Percentiles rank a stretch among this genome's conserved stretches.
Conservation (phyloP, 2,113 vertebrate genomes). For the Pterocles gutturalis region DNA sequence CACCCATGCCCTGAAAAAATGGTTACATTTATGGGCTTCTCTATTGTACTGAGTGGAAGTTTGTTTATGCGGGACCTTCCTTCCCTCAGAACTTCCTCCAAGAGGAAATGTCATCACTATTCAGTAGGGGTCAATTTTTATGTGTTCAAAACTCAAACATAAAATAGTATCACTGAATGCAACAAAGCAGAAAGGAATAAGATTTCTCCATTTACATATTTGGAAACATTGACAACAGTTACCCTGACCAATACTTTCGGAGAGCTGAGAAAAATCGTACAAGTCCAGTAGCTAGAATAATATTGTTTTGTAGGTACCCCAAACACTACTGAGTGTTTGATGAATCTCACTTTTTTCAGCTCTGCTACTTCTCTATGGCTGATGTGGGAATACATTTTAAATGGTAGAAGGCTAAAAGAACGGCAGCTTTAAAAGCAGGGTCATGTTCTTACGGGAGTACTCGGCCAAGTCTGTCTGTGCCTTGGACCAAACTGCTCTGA, state of each 20-base stretch:
- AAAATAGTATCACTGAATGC: constrained; percentile 35
- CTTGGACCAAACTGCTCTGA: background rate
- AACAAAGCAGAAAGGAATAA: constrained; percentile 41
- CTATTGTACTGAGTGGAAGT: constrained; percentile 66
- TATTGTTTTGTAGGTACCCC: background rate
- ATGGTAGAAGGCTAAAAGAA: background rate
- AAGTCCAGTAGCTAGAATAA: background rate
- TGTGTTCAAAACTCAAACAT: constrained; percentile 52
- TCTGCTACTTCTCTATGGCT: background rate
- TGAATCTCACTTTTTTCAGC: background rate
- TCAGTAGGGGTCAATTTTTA: constrained; percentile 65
- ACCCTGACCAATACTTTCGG: background rate
- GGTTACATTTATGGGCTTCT: constrained; percentile 52
- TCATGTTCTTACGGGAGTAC: background rate
- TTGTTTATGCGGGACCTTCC: constrained; percentile 70
- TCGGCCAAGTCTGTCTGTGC: background rate
- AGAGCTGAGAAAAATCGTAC: background rate
- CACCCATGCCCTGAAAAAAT: constrained; percentile 68
- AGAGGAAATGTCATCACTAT: constrained; percentile 68
- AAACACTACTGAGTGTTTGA: background rate
- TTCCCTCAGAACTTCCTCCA: constrained; percentile 64
- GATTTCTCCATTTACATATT: constrained; percentile 11
- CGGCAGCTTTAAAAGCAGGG: background rate
- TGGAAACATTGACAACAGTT: background rate
- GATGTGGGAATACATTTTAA: background rate